Evolutionary conservation across 2,113 vertebrate genomes (phyloP).

Genomic region (Cyrtonyx montezumae): DNA sequence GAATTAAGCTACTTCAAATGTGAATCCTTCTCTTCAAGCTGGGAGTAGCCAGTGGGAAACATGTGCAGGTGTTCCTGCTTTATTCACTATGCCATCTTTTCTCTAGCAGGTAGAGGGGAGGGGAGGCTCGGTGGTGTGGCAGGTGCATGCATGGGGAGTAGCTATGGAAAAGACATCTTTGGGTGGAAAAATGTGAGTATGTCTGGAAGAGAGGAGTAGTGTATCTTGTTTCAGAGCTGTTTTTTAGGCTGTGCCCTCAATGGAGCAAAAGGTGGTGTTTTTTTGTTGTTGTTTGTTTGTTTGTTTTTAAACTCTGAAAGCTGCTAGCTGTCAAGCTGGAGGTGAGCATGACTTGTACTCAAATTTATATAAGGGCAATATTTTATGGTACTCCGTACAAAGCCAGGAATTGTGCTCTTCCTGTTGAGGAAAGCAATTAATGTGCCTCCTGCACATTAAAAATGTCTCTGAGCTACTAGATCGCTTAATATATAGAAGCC

Average conservation of each 20-base stretch:
- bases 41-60: neutral
- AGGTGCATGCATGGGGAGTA: neutral
- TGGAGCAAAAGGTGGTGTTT: neutral
- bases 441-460: neutral
- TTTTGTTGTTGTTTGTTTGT: neutral
- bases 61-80: neutral
- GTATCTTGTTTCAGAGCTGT: neutral
- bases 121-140: neutral
- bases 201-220: neutral
- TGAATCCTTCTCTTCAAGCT: neutral
- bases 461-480: neutral
- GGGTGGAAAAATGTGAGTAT: neutral
- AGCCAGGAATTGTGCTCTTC: neutral
- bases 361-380: neutral
- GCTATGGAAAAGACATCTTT: neutral
- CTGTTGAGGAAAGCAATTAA: neutral
- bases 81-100: neutral
- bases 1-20: neutral
- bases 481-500: neutral
- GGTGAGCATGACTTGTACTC: neutral
- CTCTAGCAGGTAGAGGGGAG: neutral
- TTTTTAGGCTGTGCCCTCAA: fast-evolving
- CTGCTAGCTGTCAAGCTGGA: neutral
- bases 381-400: neutral
- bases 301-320: neutral